Percentiles rank a stretch among this genome's conserved stretches.
These are phyloP conservation scores for Notothenia coriiceps DNA, from an alignment of 2,113 vertebrate species.

Conservation along the genomic window DNA sequence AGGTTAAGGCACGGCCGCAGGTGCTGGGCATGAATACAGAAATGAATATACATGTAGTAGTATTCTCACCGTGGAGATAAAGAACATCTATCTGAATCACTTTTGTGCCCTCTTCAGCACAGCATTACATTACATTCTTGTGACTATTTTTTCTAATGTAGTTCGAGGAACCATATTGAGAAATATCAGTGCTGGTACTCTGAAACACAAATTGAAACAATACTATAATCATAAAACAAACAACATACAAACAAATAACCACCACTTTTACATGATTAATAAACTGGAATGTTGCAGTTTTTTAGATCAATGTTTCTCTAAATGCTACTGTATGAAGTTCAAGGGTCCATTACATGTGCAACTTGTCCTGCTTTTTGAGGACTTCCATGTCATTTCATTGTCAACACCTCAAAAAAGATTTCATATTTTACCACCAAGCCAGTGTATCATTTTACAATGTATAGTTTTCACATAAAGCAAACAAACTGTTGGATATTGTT, in stretches of 20 bases:
- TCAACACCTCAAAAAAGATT: neutral
- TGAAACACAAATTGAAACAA: neutral
- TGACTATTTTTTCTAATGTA: neutral
- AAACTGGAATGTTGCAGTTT: neutral
- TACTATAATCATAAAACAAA: neutral
- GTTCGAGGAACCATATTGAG: neutral
- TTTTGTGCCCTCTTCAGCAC: neutral
- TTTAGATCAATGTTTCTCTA: neutral
- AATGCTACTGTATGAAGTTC: no score
- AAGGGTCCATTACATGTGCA: neutral
- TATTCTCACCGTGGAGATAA: conserved; percentile 36
- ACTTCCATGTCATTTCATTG: neutral
- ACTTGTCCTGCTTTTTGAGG: neutral
- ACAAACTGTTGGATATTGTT: neutral
- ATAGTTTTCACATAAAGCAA: neutral
- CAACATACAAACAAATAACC: neutral
- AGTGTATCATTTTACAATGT: no score
- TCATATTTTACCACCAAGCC: neutral
- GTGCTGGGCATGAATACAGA: conserved; percentile 34
- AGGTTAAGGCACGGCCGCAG: conserved; percentile 60
- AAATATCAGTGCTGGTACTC: neutral
- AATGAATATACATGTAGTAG: conserved; percentile 25
- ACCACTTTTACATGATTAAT: neutral
- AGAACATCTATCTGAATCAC: neutral
- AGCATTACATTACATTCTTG: neutral